These are phyloP conservation scores for Danio aesculapii DNA, from an alignment of 2,797 vertebrate genomes.

Conservation along the genomic window DNA sequence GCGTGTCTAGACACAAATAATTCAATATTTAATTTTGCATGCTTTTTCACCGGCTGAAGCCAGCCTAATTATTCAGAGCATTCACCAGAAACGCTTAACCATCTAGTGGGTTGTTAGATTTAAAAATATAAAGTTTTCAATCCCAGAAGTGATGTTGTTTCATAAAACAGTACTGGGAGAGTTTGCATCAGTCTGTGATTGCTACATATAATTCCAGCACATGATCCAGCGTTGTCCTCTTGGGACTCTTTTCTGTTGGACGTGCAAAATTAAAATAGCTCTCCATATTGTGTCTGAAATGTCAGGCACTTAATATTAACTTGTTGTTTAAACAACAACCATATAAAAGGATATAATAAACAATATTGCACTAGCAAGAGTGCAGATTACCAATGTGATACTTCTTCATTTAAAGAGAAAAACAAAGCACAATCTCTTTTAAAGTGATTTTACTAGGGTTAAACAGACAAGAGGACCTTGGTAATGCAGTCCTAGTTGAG, in stretches of 20 bases:
- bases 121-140: background rate
- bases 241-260: conserved; percentile 8
- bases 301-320: background rate
- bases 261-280: conserved; percentile 14
- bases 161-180: conserved; percentile 19
- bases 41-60: background rate
- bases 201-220: conserved; percentile 1
- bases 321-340: background rate
- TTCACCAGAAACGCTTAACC: background rate
- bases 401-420: background rate
- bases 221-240: conserved; percentile 9
- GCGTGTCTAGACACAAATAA: background rate
- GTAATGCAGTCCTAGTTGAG: conserved; percentile 38
- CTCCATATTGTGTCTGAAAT: conserved; percentile 9
- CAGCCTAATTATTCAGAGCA: background rate
- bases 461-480: conserved; percentile 33
- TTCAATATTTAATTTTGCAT: background rate
- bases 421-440: conserved; percentile 5
- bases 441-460: conserved; percentile 11
- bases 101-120: background rate
- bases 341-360: background rate
- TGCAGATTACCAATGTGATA: background rate
- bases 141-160: conserved; percentile 21
- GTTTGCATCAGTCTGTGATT: conserved; percentile 16
- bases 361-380: background rate